Evolutionary conservation across 2,113 vertebrate species (phyloP).

Genomic region (Enhydra lutris): DNA sequence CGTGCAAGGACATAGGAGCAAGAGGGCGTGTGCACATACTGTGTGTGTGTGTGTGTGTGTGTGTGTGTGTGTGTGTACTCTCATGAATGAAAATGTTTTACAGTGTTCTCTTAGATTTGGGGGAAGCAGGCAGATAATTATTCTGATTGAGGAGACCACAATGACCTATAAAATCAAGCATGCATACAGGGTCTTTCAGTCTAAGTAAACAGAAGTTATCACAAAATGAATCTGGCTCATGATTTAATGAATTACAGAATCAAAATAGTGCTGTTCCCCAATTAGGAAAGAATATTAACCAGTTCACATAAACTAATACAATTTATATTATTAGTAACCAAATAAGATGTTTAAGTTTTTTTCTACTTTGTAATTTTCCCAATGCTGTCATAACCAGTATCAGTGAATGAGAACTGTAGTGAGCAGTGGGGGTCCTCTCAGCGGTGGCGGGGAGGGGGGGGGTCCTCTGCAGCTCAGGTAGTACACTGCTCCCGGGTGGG

Average conservation of each 20-base stretch:
- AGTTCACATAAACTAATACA: constrained; percentile 31
- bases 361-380: neutral
- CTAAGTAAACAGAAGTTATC: constrained; percentile 8
- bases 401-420: neutral
- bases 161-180: neutral
- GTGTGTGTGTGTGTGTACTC: neutral
- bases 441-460: too few relatives aligned
- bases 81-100: neutral
- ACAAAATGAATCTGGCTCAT: neutral
- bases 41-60: neutral
- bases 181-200: neutral
- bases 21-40: too few relatives aligned
- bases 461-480: neutral
- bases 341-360: neutral
- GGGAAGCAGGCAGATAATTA: neutral
- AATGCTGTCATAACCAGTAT: neutral
- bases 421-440: neutral
- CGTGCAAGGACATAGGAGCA: neutral
- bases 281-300: constrained; percentile 23
- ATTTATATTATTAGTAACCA: neutral
- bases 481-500: neutral
- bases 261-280: neutral
- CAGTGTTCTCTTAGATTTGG: neutral
- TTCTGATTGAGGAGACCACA: neutral
- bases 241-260: constrained; percentile 10